Conservation (phyloP, 2,113 vertebrate species). For the Lagopus muta region DNA sequence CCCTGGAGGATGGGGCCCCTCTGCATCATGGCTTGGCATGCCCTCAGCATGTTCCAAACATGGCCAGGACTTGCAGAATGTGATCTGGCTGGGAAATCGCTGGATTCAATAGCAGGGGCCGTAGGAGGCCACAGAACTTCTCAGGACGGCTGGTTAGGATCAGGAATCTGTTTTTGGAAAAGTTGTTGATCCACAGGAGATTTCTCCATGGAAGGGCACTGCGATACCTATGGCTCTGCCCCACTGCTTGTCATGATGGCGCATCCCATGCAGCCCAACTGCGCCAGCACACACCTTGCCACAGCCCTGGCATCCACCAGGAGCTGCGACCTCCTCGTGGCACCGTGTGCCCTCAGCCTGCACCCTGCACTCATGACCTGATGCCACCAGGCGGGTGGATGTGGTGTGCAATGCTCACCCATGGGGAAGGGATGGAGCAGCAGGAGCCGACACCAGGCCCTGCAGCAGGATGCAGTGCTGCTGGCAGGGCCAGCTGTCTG, state of each 20-base stretch:
- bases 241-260: rapidly evolving
- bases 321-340: background rate
- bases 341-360: background rate
- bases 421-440: background rate
- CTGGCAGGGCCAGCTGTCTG: background rate
- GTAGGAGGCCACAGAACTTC: rapidly evolving
- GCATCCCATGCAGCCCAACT: background rate
- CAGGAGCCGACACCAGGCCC: background rate
- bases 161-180: background rate
- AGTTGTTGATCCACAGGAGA: background rate
- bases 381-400: background rate
- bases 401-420: background rate
- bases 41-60: background rate
- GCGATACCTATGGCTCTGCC: background rate
- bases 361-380: background rate
- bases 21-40: rapidly evolving
- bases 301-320: background rate
- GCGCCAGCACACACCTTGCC: background rate
- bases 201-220: background rate
- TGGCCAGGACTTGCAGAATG: background rate
- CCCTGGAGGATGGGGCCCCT: background rate
- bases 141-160: background rate
- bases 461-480: background rate
- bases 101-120: background rate
- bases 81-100: background rate